Percentiles rank a stretch among this genome's conserved stretches.
Evolutionary conservation across 2,113 vertebrate species (phyloP).

Genomic region (Pituophis catenifer): DNA sequence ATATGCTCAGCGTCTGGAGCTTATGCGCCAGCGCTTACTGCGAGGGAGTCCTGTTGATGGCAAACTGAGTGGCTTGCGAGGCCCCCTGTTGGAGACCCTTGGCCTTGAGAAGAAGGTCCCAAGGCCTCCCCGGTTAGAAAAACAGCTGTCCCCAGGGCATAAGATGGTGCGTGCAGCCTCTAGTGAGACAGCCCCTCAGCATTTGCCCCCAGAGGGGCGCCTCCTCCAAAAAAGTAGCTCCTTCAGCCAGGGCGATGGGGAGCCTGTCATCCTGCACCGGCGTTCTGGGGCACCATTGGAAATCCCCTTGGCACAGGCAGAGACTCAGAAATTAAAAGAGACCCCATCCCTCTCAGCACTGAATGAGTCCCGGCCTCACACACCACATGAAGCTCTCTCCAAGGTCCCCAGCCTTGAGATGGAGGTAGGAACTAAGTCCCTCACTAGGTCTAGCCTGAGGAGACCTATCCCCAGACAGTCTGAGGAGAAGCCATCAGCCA

Average conservation of each 20-base stretch:
- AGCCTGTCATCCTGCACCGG: conserved; percentile 85
- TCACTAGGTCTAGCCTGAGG: not conserved
- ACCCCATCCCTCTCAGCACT: conserved; percentile 90
- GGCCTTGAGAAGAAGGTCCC: conserved; percentile 73
- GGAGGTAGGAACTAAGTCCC: conserved; percentile 27
- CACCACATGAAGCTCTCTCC: conserved; percentile 55
- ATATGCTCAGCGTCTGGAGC: conserved; percentile 86
- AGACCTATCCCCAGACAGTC: not conserved
- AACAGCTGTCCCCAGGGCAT: conserved; percentile 21
- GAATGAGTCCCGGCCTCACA: conserved; percentile 78
- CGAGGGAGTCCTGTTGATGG: conserved; percentile 82
- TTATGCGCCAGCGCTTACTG: conserved; percentile 89
- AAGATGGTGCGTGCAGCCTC: conserved; percentile 84
- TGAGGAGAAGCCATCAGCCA: conserved; percentile 25
- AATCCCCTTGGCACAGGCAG: conserved; percentile 84
- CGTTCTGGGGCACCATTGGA: conserved; percentile 89
- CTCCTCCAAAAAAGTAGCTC: conserved; percentile 91
- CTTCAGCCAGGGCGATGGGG: conserved; percentile 90
- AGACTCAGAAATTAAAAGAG: conserved; percentile 83
- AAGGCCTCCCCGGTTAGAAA: conserved; percentile 66
- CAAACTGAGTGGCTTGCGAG: conserved; percentile 92
- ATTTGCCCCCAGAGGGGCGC: conserved; percentile 72
- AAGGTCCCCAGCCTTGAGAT: conserved; percentile 56
- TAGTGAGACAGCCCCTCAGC: conserved; percentile 77
- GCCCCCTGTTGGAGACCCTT: conserved; percentile 90